Conservation (phyloP, 1,140 invertebrate genomes). For the Temnothorax longispinosus region DNA sequence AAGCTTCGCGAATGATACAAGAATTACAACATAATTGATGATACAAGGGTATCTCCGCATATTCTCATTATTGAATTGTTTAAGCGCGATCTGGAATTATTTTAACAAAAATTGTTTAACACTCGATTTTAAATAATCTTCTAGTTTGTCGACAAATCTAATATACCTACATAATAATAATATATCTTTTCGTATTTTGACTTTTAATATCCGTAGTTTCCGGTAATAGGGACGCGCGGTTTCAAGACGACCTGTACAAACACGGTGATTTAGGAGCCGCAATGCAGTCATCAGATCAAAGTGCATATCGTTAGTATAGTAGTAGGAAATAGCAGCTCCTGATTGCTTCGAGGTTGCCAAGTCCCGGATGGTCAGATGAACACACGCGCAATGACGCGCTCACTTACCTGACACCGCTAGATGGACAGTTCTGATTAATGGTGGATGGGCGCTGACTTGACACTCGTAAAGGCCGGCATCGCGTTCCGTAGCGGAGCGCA, state of each 20-base stretch:
- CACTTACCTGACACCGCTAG: constrained; percentile 91
- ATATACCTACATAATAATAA: not conserved
- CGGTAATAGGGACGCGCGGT: not conserved
- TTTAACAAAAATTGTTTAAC: not conserved
- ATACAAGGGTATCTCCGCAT: not conserved
- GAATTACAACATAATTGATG: not conserved
- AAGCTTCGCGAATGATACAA: not conserved
- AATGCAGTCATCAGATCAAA: constrained; percentile 66
- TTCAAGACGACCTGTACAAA: not conserved
- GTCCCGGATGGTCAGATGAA: constrained; percentile 37
- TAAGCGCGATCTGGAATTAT: not conserved
- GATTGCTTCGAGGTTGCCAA: constrained; percentile 65
- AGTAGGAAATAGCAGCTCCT: constrained; percentile 53
- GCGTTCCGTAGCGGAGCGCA: constrained; percentile 90
- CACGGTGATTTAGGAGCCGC: constrained; percentile 65
- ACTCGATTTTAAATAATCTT: not conserved
- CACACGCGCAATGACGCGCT: constrained; percentile 46
- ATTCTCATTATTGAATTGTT: not conserved
- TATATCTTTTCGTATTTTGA: not conserved
- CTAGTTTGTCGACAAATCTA: not conserved
- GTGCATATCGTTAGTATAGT: constrained; percentile 44
- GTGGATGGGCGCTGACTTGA: constrained; percentile 92
- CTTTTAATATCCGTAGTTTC: not conserved
- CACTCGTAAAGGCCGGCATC: constrained; percentile 93
- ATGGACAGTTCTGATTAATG: constrained; percentile 90